Conservation (phyloP, 1,140 invertebrate genomes). For the Caenorhabditis inopinata region DNA sequence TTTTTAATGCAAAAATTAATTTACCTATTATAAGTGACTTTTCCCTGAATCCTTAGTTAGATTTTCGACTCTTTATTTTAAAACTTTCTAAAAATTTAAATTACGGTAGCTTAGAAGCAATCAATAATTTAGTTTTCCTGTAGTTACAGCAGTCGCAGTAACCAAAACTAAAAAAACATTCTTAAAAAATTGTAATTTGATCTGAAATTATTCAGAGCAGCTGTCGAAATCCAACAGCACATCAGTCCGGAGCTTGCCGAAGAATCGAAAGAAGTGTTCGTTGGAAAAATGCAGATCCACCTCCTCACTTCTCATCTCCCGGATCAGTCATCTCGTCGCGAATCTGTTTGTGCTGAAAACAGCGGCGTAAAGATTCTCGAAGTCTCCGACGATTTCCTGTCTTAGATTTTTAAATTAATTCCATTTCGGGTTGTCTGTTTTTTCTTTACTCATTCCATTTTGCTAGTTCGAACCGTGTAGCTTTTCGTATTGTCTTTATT, state of each 20-base stretch:
- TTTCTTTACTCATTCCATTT: background rate
- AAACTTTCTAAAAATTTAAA: no score
- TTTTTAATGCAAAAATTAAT: no score
- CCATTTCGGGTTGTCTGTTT: background rate
- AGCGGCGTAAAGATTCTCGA: slow-evolving; percentile 22
- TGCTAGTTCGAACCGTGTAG: background rate
- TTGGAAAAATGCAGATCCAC: slow-evolving; percentile 17
- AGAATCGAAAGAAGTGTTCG: background rate
- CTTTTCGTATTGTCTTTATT: background rate
- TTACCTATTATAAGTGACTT: no score
- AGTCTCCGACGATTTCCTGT: background rate
- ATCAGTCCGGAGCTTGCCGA: background rate
- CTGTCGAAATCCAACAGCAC: slow-evolving; percentile 18
- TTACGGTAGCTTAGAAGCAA: no score
- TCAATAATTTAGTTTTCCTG: no score
- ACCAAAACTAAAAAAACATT: no score
- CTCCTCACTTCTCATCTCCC: slow-evolving; percentile 5
- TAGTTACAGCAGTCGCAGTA: no score
- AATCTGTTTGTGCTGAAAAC: slow-evolving; percentile 23
- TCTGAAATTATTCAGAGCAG: slow-evolving; percentile 8
- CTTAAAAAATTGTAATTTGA: background rate
- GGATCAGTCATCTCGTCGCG: background rate
- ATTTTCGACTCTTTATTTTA: background rate
- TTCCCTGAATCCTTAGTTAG: background rate
- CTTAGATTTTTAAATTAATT: background rate